Evolutionary conservation across 2,113 vertebrate species (phyloP).

Genomic region (Sylvia atricapilla): DNA sequence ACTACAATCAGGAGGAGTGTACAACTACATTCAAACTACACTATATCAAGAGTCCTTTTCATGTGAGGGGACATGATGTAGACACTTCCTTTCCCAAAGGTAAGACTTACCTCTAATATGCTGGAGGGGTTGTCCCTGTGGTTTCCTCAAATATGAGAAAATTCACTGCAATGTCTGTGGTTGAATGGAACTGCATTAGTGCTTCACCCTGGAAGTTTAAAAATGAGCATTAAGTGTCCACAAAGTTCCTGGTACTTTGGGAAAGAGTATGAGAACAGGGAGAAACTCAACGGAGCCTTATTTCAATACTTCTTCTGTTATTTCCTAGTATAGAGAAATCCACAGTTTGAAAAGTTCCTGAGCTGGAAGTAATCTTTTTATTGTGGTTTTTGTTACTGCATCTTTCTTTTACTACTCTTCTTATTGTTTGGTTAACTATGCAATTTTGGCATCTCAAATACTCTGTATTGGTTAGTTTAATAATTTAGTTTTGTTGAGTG

Average conservation of each 20-base stretch:
- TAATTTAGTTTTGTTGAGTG: background rate
- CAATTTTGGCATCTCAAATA: background rate
- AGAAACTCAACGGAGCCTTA: background rate
- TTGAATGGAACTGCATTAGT: background rate
- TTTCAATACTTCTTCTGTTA: background rate
- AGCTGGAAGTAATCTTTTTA: background rate
- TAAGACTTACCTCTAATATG: background rate
- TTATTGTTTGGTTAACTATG: background rate
- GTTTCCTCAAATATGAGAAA: background rate
- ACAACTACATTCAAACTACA: background rate
- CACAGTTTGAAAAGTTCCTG: background rate
- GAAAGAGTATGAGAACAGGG: background rate
- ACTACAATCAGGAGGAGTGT: background rate
- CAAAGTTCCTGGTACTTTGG: background rate
- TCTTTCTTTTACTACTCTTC: background rate
- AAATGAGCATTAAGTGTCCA: background rate
- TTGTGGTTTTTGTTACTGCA: background rate
- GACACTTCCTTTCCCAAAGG: background rate
- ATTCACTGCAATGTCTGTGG: background rate
- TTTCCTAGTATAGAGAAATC: background rate
- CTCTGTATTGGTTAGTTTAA: background rate
- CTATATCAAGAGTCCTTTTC: background rate
- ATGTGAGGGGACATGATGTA: background rate
- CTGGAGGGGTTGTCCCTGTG: fast-evolving
- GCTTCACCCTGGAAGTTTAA: background rate